These are phyloP conservation scores for Corynorhinus townsendii DNA, from an alignment of 2,113 vertebrate genomes.

Conservation along the genomic window DNA sequence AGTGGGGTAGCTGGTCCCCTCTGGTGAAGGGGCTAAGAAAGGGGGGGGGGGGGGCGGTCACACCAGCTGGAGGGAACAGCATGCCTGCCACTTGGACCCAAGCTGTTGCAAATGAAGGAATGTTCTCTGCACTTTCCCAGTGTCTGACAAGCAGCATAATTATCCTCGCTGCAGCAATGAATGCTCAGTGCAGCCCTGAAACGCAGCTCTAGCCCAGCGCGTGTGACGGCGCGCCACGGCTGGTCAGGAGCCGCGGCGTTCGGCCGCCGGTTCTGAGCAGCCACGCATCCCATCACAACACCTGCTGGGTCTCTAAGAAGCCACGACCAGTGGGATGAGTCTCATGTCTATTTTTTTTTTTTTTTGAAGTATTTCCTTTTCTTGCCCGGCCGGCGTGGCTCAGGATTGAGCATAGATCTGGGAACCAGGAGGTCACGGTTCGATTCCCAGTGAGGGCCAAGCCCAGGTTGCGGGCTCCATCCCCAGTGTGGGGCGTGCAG, in stretches of 20 bases:
- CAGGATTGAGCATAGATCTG: no score
- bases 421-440: no score
- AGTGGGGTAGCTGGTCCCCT: not conserved
- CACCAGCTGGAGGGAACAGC: conserved; percentile 44
- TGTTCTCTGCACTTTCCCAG: conserved; percentile 36
- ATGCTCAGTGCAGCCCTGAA: conserved; percentile 27
- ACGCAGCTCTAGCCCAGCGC: not conserved
- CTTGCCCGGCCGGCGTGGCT: not conserved
- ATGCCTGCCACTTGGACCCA: conserved; percentile 38
- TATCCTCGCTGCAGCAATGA: conserved; percentile 42
- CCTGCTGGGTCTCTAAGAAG: not conserved
- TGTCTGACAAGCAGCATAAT: conserved; percentile 49
- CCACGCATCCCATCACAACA: not conserved
- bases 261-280: not conserved
- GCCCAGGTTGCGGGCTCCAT: no score
- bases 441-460: no score
- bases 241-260: not conserved
- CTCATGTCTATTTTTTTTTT: not conserved
- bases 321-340: not conserved
- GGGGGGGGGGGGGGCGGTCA: not conserved
- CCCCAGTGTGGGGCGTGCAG: no score
- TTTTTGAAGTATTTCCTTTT: conserved; percentile 23
- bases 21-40: conserved; percentile 2
- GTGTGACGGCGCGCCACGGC: not conserved
- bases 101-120: conserved; percentile 62